Conservation (phyloP, 1,140 invertebrate species). For the Anthonomus grandis region DNA sequence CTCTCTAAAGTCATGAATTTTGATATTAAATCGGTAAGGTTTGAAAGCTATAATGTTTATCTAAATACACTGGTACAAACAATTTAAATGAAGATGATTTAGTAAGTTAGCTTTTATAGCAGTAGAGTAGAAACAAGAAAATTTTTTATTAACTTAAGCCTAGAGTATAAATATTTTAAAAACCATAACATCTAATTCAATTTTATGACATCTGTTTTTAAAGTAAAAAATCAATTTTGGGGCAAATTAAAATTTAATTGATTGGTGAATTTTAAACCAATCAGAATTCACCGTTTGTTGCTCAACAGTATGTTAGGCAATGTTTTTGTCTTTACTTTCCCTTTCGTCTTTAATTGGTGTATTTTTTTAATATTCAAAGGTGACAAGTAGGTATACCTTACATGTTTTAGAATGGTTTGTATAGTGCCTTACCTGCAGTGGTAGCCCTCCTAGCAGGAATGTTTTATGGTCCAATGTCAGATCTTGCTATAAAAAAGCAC, state of each 20-base stretch:
- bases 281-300: too few relatives aligned
- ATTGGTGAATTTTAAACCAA: too few relatives aligned
- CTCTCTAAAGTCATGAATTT: slow-evolving; percentile 77
- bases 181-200: not conserved
- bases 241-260: too few relatives aligned
- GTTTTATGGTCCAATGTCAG: not conserved
- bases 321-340: too few relatives aligned
- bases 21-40: slow-evolving; percentile 51
- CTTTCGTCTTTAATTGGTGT: too few relatives aligned
- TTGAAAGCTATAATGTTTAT: not conserved
- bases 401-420: not conserved
- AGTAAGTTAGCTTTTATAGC: too few relatives aligned
- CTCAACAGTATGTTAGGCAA: too few relatives aligned
- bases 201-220: not conserved
- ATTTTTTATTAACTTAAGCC: not conserved
- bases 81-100: too few relatives aligned
- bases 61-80: not conserved
- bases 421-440: not conserved
- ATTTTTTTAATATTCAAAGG: too few relatives aligned
- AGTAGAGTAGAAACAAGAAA: too few relatives aligned
- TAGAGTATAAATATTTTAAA: not conserved
- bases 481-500: not conserved
- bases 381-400: too few relatives aligned
- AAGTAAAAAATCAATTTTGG: not conserved
- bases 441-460: not conserved